These are phyloP conservation scores for Stenodema calcarata DNA, from an alignment of 2,888 invertebrate genomes.

Conservation along the genomic window DNA sequence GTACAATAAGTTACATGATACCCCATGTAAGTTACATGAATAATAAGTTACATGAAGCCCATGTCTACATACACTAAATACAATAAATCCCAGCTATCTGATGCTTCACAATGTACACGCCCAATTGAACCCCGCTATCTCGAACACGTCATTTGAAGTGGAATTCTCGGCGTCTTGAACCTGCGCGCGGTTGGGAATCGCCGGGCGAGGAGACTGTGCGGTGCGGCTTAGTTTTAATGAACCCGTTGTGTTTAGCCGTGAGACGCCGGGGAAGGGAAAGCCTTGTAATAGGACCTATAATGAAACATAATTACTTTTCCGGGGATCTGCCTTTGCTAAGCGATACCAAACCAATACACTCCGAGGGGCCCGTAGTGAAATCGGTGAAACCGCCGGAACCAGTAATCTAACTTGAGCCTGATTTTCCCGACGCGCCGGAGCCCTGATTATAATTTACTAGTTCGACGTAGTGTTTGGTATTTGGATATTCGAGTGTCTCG, in stretches of 20 bases:
- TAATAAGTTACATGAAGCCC: too few species aligned
- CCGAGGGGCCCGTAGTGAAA: not conserved
- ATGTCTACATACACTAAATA: too few species aligned
- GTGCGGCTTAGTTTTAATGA: conserved; percentile 2
- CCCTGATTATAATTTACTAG: not conserved
- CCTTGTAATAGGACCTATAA: conserved; percentile 6
- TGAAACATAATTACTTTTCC: conserved; percentile 32
- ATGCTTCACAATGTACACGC: too few species aligned
- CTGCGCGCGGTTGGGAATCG: not conserved
- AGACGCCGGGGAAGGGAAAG: not conserved
- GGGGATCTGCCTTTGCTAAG: not conserved
- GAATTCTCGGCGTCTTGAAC: not conserved
- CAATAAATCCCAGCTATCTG: too few species aligned
- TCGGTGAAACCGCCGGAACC: not conserved
- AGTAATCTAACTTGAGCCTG: not conserved
- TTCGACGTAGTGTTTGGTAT: not conserved
- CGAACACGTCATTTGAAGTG: not conserved
- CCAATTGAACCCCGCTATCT: too few species aligned
- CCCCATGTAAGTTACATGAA: too few species aligned
- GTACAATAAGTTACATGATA: too few species aligned
- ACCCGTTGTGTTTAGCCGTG: not conserved
- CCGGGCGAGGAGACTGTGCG: not conserved
- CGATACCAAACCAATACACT: not conserved
- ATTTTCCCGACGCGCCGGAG: not conserved
- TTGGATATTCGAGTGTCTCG: not conserved